These are phyloP conservation scores for Scelioninae gen. 1 DNA, from an alignment of 2,888 invertebrate genomes.

Conservation along the genomic window DNA sequence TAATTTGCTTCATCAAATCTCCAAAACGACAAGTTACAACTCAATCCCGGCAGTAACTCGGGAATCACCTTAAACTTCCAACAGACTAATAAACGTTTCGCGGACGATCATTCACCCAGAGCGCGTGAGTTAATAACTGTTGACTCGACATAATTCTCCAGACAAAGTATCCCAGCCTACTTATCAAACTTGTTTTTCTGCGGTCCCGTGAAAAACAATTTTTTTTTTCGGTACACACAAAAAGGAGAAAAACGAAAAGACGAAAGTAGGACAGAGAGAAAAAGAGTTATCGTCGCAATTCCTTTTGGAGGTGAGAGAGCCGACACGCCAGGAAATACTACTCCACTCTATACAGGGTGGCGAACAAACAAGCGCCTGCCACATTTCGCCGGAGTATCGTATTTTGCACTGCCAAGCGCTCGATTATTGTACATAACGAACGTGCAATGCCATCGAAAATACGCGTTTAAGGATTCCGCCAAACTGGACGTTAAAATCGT, in stretches of 20 bases:
- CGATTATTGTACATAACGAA: conserved; percentile 11
- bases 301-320: conserved; percentile 66
- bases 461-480: conserved; percentile 14
- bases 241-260: conserved; percentile 50
- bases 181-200: conserved; percentile 67
- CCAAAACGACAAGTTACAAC: conserved; percentile 53
- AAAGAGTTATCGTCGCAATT: conserved; percentile 64
- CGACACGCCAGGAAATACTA: conserved; percentile 65
- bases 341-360: conserved; percentile 56
- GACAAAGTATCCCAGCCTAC: conserved; percentile 57
- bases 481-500: conserved; percentile 23
- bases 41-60: conserved; percentile 53
- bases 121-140: conserved; percentile 64
- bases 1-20: conserved; percentile 47
- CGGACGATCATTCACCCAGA: conserved; percentile 60
- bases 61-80: conserved; percentile 55
- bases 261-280: conserved; percentile 65
- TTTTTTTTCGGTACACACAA: conserved; percentile 59
- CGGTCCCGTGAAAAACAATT: conserved; percentile 62
- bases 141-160: conserved; percentile 64
- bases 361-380: conserved; percentile 27
- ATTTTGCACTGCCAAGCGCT: conserved; percentile 16
- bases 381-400: conserved; percentile 5
- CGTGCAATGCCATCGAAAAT: conserved; percentile 22
- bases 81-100: conserved; percentile 63